phyloP scores from a whole-genome alignment of 2,113 vertebrate species.

The Trogon melanurus region DNA sequence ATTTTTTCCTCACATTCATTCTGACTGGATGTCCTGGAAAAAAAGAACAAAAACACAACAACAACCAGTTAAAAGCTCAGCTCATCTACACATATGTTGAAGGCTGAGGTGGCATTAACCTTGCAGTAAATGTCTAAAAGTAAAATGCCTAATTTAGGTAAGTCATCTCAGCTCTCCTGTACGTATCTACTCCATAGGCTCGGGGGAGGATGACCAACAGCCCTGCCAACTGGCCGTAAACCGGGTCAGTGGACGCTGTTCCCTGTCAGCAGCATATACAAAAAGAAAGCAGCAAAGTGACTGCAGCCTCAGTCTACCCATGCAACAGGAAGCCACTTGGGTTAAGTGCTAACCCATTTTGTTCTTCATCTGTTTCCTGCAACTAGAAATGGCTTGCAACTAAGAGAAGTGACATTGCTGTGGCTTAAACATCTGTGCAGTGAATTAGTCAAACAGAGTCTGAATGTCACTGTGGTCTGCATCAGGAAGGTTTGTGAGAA shows the following conservation, averaged over 20 bases:
- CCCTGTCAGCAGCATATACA: background rate
- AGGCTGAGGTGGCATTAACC: background rate
- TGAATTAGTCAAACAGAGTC: background rate
- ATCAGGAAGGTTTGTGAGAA: background rate
- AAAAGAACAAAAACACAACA: background rate
- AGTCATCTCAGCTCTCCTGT: background rate
- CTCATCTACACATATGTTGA: background rate
- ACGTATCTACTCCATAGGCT: background rate
- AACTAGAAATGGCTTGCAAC: background rate
- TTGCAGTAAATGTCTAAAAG: background rate
- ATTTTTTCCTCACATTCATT: slow-evolving; percentile 62
- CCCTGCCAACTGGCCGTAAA: background rate
- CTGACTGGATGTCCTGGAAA: background rate
- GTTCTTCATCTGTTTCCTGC: background rate
- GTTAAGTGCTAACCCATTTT: background rate
- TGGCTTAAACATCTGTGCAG: background rate
- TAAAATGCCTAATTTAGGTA: background rate
- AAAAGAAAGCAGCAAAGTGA: background rate
- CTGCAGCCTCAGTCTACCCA: background rate
- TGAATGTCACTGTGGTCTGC: background rate
- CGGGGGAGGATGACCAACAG: background rate
- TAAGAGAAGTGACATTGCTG: background rate
- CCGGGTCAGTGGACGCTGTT: background rate
- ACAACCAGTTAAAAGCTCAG: background rate
- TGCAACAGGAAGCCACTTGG: background rate